Evolutionary conservation across 2,888 invertebrate genomes (phyloP).

Genomic region (Drosophila birchii): DNA sequence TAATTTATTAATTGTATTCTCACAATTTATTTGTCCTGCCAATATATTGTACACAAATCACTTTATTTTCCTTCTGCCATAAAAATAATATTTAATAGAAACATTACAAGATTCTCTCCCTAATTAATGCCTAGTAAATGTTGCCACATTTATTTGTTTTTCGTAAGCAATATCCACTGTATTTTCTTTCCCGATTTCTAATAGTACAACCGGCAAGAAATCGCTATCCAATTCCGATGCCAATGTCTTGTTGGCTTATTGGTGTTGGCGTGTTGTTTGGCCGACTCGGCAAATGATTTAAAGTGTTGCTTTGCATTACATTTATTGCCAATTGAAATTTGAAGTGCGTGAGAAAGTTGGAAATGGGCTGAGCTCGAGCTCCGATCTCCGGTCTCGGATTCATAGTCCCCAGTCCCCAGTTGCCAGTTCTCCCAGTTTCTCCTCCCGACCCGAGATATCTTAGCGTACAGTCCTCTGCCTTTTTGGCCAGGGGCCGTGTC

Average conservation of each 20-base stretch:
- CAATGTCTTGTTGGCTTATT: constrained; percentile 59
- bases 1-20: too few relatives aligned
- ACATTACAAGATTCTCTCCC: neutral
- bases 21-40: too few relatives aligned
- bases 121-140: neutral
- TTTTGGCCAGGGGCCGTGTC: constrained; percentile 64
- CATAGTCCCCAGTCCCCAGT: constrained; percentile 23
- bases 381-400: constrained; percentile 22
- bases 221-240: constrained; percentile 45
- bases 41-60: neutral
- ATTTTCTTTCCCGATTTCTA: constrained; percentile 19
- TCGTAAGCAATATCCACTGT: constrained; percentile 12
- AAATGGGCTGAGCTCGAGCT: constrained; percentile 66
- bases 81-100: neutral
- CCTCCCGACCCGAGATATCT: constrained; percentile 10
- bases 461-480: constrained; percentile 34
- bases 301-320: constrained; percentile 84
- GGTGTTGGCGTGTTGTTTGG: constrained; percentile 68
- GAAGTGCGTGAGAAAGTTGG: constrained; percentile 84
- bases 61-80: neutral
- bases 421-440: constrained; percentile 25
- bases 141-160: neutral
- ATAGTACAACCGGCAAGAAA: constrained; percentile 32
- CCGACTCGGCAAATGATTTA: constrained; percentile 81
- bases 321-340: constrained; percentile 84